Conservation (phyloP, 2,797 vertebrate species). For the Vultur gryphus region DNA sequence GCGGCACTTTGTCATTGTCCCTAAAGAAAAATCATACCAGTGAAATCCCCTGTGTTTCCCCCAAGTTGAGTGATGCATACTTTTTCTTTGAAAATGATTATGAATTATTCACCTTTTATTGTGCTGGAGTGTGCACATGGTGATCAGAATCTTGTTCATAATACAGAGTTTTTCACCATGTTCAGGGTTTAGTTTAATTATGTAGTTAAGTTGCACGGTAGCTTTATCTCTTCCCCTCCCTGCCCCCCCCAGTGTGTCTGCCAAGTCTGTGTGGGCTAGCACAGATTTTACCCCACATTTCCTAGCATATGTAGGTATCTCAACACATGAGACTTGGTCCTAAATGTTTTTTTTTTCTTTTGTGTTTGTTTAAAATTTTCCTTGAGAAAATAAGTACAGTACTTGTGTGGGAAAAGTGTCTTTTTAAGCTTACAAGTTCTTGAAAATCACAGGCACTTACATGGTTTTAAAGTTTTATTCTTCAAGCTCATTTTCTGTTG, state of each 20-base stretch:
- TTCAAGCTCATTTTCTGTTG: neutral
- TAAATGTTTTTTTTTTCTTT: neutral
- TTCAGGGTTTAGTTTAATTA: slow-evolving; percentile 39
- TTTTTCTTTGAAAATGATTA: slow-evolving; percentile 68
- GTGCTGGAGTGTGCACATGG: slow-evolving; percentile 65
- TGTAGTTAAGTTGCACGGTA: neutral
- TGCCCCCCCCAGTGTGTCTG: neutral
- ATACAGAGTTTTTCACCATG: slow-evolving; percentile 36
- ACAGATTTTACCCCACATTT: neutral
- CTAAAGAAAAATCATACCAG: slow-evolving; percentile 73
- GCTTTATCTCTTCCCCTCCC: neutral
- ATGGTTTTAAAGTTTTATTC: neutral
- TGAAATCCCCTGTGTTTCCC: slow-evolving; percentile 69
- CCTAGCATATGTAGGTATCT: neutral
- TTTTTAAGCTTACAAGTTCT: neutral
- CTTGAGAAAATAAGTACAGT: neutral
- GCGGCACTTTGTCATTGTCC: slow-evolving; percentile 76
- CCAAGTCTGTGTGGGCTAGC: neutral
- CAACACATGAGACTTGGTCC: neutral
- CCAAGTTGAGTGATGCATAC: slow-evolving; percentile 71
- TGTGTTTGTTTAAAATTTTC: neutral
- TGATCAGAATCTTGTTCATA: slow-evolving; percentile 55
- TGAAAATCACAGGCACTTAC: neutral
- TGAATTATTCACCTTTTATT: slow-evolving; percentile 84
- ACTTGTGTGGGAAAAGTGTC: neutral